Conservation (phyloP, 2,113 vertebrate genomes). For the Anser cygnoides region DNA sequence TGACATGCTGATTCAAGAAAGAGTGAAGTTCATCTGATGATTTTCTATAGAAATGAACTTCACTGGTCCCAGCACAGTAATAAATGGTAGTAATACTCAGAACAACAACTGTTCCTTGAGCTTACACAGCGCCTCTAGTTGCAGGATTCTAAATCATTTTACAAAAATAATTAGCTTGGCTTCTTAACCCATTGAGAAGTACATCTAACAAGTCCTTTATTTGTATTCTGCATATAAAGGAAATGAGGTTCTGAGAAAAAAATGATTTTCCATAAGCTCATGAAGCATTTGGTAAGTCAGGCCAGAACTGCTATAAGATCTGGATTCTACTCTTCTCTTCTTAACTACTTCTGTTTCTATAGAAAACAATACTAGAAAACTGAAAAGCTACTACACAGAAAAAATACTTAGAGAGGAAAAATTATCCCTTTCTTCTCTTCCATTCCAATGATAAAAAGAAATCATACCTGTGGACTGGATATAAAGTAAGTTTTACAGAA, state of each 20-base stretch:
- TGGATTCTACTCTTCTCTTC: background rate
- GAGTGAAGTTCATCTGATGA: background rate
- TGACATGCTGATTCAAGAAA: background rate
- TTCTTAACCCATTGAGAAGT: background rate
- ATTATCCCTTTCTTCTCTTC: background rate
- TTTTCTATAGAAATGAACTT: background rate
- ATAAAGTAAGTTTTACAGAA: conserved; percentile 53
- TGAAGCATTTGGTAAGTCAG: background rate
- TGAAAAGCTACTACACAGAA: background rate
- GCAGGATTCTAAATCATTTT: conserved; percentile 12
- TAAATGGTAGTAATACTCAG: background rate
- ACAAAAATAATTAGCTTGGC: background rate
- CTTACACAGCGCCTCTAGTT: background rate
- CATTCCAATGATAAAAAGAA: conserved; percentile 21
- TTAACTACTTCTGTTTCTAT: background rate
- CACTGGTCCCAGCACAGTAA: background rate
- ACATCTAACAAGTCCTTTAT: background rate
- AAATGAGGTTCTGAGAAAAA: background rate
- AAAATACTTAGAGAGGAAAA: background rate
- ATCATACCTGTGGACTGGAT: conserved; percentile 18
- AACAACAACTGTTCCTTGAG: background rate
- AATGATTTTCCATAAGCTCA: background rate
- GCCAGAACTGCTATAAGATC: background rate
- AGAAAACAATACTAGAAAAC: background rate
- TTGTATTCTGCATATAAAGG: background rate